phyloP scores from a whole-genome alignment of 2,888 invertebrate genomes.

The Spicauda simplicius region DNA sequence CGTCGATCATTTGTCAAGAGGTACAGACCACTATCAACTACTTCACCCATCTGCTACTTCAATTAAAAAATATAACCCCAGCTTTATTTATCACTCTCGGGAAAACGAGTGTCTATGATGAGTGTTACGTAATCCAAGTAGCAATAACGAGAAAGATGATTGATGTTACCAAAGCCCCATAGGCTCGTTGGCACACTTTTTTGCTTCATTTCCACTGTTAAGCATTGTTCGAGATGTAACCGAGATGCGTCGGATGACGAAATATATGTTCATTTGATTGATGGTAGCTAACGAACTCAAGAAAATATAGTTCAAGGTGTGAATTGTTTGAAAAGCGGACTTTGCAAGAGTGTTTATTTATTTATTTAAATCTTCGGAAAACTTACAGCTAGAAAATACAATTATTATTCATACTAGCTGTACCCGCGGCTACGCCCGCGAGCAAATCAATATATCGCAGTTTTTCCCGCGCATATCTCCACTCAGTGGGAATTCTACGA shows the following conservation, averaged over 20 bases:
- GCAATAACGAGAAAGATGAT: slow-evolving; percentile 29
- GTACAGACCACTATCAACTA: no score
- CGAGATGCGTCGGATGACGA: neutral
- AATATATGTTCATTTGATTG: neutral
- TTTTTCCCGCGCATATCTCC: no score
- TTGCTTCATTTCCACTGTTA: slow-evolving; percentile 26
- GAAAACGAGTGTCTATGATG: slow-evolving; percentile 3
- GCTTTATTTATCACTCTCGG: slow-evolving; percentile 6
- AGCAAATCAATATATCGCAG: no score
- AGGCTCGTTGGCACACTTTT: slow-evolving; percentile 25
- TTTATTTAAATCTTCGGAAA: no score
- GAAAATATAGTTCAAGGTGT: no score
- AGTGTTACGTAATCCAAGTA: neutral
- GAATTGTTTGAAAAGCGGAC: no score
- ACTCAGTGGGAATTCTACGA: no score
- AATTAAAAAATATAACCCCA: neutral
- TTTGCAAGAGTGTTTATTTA: no score
- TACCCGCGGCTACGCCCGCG: no score
- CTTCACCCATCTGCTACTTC: neutral
- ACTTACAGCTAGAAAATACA: no score
- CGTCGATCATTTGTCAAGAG: no score
- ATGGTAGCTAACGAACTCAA: neutral
- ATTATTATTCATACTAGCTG: no score
- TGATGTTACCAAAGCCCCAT: slow-evolving; percentile 20
- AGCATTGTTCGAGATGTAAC: neutral